Base-by-base conservation (phyloP, 2,797 vertebrate genomes). In the Poliocrania exsul region DNA sequence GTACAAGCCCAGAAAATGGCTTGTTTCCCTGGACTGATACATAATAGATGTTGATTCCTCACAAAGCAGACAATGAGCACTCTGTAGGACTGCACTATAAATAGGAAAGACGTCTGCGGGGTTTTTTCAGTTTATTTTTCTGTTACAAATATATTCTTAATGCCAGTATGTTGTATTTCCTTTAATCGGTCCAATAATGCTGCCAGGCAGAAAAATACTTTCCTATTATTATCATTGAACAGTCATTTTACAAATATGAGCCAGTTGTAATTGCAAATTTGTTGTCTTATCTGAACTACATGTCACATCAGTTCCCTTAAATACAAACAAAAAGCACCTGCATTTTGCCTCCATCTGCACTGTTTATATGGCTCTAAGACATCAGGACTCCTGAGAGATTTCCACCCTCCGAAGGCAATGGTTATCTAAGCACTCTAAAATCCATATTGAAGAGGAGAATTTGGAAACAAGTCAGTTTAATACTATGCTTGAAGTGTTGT, bases 11-110 rank as follows among this genome's bases (percentile, higher is more conserved):
- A 81, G 82, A 88, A 95, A 95, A 92, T 13, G 12, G 33, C 51
- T 94, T 86, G 71, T 74, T 73, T 93, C 93, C 89, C 93, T 95
- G 60, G 90, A 96, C 93, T 96, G 96, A 97, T 95, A 95, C n/a
- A 88, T 90, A 90, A 82, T 58, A 88, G 81, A 97, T 96, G 88
- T 86, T 95, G 92, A 95, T 94, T 96, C 80, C 78, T 96, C 83
- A 81, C 17, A 61, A 87, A 94, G 58, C 58, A 97, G 95, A 97
- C 79, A 97, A 86, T 95, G 46, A 97, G 40, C 67, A 53, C 77
- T 92, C 88, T 92, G 69, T 86, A 94, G 88, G 35, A 95, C 79
- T 92, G 89, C 66, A 86, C 95, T 89, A 90, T 69, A 95, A 96
- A 95, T 46, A 90, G 35, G 24, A 82, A 93, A 83, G 26, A 47